Evolutionary conservation across 2,888 invertebrate genomes (phyloP).

Genomic region (Rhogogaster chlorosoma): DNA sequence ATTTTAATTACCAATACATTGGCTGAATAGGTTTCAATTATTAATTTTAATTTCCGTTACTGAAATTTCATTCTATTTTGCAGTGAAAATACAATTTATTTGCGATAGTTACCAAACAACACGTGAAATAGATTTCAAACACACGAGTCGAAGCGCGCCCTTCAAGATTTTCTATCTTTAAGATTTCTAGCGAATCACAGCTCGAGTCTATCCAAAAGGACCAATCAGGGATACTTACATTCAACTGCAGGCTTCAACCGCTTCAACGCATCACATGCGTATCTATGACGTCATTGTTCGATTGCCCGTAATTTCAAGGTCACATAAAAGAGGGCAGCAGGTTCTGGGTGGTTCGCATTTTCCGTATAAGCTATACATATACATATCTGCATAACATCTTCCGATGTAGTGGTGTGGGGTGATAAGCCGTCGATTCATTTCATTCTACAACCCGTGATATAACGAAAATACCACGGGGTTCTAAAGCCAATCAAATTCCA

Average conservation of each 20-base stretch:
- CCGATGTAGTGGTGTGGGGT: background rate
- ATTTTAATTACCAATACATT: background rate
- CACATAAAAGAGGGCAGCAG: constrained; percentile 15
- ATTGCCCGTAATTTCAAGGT: constrained; percentile 25
- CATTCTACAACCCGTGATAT: background rate
- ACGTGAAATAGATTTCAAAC: background rate
- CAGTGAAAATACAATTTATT: background rate
- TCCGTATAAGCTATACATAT: background rate
- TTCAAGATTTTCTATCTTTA: background rate
- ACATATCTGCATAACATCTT: background rate
- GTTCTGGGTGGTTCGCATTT: background rate
- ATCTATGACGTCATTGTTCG: background rate
- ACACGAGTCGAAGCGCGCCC: background rate
- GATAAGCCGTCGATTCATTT: background rate
- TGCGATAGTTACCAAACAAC: background rate
- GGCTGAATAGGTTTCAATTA: background rate
- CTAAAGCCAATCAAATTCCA: background rate
- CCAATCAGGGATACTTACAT: background rate
- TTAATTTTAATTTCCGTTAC: background rate
- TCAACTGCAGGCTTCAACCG: no score
- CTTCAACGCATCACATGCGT: background rate
- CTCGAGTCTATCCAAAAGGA: background rate
- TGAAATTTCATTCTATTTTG: background rate
- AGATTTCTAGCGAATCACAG: background rate
- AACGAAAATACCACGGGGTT: background rate